Conservation (phyloP, 92 coral and sea anemone genomes). For the Plumapathes pennacea region DNA sequence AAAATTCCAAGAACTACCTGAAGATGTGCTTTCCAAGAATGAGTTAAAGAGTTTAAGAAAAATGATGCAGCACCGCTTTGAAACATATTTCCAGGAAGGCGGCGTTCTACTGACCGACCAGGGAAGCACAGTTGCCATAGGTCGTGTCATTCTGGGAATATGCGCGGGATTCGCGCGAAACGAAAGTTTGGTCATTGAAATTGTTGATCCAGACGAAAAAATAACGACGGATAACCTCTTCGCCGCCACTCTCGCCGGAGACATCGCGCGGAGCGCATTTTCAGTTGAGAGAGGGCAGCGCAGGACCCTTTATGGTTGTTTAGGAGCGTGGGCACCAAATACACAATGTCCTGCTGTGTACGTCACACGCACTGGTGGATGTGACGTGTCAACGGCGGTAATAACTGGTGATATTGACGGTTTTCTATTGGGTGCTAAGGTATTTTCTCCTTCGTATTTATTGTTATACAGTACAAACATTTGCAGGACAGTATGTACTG, state of each 20-base stretch:
- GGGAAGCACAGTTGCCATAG: conserved; percentile 53
- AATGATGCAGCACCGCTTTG: conserved; percentile 36
- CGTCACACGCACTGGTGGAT: neutral
- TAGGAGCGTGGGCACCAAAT: conserved; percentile 47
- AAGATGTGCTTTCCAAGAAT: conserved; percentile 4
- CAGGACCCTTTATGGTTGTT: conserved; percentile 36
- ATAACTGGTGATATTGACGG: conserved; percentile 61
- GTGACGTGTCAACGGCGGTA: conserved; percentile 34
- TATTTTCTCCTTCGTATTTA: too few relatives aligned
- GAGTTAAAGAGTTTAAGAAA: conserved; percentile 22
- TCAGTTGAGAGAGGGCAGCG: conserved; percentile 8
- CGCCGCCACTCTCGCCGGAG: conserved; percentile 56
- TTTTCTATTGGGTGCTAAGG: conserved; percentile 33
- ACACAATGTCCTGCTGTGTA: conserved; percentile 28
- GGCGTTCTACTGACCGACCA: conserved; percentile 43
- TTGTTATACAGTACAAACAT: too few relatives aligned
- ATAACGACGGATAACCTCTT: conserved; percentile 55
- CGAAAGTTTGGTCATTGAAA: conserved; percentile 25
- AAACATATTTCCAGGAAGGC: conserved; percentile 7
- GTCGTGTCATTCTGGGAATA: conserved; percentile 55
- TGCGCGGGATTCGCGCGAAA: conserved; percentile 49
- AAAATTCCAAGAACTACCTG: conserved; percentile 5
- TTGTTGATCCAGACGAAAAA: conserved; percentile 23
- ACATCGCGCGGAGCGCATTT: conserved; percentile 19
- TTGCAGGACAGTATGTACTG: too few relatives aligned